Evolutionary conservation across 1,140 invertebrate genomes (phyloP).

Genomic region (Drosophila nigromelanica): DNA sequence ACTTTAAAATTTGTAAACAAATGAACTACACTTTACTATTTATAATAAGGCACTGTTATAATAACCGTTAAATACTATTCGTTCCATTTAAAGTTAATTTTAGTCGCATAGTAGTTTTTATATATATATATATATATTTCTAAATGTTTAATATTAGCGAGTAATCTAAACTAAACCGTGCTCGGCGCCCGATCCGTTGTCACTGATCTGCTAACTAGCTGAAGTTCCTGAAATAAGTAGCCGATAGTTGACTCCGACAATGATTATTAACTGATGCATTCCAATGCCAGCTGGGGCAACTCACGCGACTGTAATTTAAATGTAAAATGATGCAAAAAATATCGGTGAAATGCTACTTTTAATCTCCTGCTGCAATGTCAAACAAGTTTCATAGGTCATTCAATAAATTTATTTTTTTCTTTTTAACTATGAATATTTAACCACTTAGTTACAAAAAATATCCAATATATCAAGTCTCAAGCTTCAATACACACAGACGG

Average conservation of each 20-base stretch:
- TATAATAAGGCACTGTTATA: neutral
- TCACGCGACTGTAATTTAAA: constrained; percentile 35
- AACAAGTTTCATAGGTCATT: constrained; percentile 4
- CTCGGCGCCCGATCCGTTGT: constrained; percentile 12
- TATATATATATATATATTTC: neutral
- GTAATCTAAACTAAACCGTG: constrained; percentile 15
- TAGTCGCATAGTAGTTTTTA: no score
- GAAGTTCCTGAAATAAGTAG: constrained; percentile 26
- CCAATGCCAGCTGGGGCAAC: constrained; percentile 23
- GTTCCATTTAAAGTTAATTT: neutral
- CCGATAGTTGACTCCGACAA: constrained; percentile 24
- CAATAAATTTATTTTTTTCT: no score
- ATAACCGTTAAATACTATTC: neutral
- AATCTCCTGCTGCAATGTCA: constrained; percentile 30
- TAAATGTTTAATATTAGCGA: neutral
- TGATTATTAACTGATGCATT: constrained; percentile 29
- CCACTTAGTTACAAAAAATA: no score
- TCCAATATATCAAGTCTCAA: no score
- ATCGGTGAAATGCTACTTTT: constrained; percentile 6
- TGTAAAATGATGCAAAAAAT: constrained; percentile 34
- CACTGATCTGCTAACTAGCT: constrained; percentile 26
- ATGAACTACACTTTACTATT: neutral
- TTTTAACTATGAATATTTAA: no score
- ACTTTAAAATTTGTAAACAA: neutral
- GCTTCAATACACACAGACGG: no score